These are phyloP conservation scores for Chromobotia macracanthus DNA, from an alignment of 2,797 vertebrate species.

Conservation along the genomic window DNA sequence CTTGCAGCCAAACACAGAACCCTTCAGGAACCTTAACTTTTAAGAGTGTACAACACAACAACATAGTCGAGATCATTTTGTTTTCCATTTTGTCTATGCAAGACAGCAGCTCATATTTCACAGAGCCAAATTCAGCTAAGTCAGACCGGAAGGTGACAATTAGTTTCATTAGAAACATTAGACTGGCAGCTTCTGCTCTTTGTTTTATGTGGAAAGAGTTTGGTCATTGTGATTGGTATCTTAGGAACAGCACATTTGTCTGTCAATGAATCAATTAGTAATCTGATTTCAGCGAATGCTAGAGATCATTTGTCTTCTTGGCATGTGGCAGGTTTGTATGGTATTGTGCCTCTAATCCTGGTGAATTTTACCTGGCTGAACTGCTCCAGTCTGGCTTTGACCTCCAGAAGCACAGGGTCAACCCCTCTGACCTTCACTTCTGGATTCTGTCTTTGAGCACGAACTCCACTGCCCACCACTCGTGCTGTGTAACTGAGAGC, in stretches of 20 bases:
- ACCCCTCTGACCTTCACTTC: conserved; percentile 85
- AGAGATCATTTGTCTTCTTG: background rate
- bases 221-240: background rate
- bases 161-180: no score
- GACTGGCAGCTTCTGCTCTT: no score
- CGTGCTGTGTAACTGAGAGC: conserved; percentile 78
- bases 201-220: no score
- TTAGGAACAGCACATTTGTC: background rate
- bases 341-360: no score
- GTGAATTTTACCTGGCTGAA: conserved; percentile 81
- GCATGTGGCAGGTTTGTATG: background rate
- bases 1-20: no score
- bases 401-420: conserved; percentile 77
- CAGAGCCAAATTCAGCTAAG: no score
- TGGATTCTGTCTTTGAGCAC: conserved; percentile 85
- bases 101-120: no score
- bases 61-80: no score
- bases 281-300: background rate
- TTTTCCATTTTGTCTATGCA: no score
- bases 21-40: no score
- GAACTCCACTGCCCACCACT: conserved; percentile 82
- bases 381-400: conserved; percentile 81
- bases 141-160: no score
- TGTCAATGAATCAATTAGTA: background rate
- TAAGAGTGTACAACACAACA: no score